These are phyloP conservation scores for Heliconius erato DNA, from an alignment of 2,888 invertebrate genomes.

Conservation along the genomic window DNA sequence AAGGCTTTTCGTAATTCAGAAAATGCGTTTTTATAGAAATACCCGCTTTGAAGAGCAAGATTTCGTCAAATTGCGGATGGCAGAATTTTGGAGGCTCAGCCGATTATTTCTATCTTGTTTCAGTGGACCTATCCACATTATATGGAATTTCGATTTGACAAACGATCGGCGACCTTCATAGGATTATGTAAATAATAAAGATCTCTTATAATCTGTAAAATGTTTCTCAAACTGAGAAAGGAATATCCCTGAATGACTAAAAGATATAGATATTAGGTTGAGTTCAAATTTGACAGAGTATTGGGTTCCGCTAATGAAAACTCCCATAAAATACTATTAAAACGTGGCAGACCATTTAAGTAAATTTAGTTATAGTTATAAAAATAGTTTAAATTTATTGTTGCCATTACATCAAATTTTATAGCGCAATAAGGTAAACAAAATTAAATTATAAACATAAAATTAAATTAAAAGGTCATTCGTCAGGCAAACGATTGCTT, in stretches of 20 bases:
- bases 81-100: conserved; percentile 66
- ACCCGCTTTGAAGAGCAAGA: conserved; percentile 76
- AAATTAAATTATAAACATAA: background rate
- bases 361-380: background rate
- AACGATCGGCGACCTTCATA: conserved; percentile 27
- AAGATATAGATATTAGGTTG: background rate
- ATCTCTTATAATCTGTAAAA: background rate
- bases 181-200: conserved; percentile 15
- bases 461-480: background rate
- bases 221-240: background rate
- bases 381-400: background rate
- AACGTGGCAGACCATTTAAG: background rate
- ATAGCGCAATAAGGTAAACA: background rate
- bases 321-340: background rate
- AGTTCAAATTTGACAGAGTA: background rate
- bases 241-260: background rate
- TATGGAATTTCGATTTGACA: conserved; percentile 44
- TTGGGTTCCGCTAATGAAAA: background rate
- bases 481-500: background rate
- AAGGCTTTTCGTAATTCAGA: conserved; percentile 76
- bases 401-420: background rate
- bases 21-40: conserved; percentile 84
- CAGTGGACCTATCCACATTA: conserved; percentile 63
- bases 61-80: conserved; percentile 72
- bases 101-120: conserved; percentile 68